phyloP scores from a whole-genome alignment of 2,113 vertebrate species.

The Hippopotamus amphibius region DNA sequence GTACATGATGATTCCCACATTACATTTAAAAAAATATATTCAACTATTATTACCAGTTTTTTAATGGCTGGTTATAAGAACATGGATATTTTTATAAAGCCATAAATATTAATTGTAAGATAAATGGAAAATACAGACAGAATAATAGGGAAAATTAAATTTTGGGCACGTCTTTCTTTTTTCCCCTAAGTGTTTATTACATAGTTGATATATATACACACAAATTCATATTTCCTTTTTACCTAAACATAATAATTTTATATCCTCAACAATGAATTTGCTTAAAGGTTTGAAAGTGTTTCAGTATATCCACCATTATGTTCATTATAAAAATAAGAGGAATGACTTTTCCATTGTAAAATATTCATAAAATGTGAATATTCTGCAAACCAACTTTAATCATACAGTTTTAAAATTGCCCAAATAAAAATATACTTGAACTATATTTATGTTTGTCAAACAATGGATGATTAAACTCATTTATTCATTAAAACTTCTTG shows the following conservation, averaged over 20 bases:
- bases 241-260: background rate
- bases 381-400: background rate
- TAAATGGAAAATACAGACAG: background rate
- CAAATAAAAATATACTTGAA: background rate
- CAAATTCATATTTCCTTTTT: background rate
- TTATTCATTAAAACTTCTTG: background rate
- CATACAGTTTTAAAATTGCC: background rate
- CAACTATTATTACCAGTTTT: background rate
- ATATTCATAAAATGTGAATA: background rate
- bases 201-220: background rate
- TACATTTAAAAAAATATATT: background rate
- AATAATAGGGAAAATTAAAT: background rate
- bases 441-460: background rate
- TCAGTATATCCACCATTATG: background rate
- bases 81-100: background rate
- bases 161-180: background rate
- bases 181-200: background rate
- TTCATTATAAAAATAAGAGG: background rate
- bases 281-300: background rate
- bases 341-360: background rate
- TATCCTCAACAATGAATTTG: background rate
- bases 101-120: background rate
- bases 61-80: background rate
- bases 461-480: background rate
- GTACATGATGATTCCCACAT: background rate